Conservation (phyloP, 2,113 vertebrate genomes). For the Corythornis cristatus region DNA sequence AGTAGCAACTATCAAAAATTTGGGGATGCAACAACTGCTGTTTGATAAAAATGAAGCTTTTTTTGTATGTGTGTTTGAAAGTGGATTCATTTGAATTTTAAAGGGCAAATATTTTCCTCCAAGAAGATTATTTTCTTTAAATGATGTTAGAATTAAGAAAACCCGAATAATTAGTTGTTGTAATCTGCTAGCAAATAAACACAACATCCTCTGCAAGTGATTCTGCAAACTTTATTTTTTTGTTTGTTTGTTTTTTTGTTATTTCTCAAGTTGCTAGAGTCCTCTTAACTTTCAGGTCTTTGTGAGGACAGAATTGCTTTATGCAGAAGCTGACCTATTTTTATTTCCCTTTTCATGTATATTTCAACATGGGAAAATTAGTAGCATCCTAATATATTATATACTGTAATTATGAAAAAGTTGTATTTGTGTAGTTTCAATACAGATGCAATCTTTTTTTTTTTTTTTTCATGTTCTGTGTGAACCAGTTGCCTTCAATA, state of each 20-base stretch:
- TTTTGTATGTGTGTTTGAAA: not conserved
- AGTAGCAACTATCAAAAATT: not conserved
- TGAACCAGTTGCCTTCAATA: slow-evolving; percentile 51
- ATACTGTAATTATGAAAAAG: slow-evolving; percentile 5
- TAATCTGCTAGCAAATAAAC: not conserved
- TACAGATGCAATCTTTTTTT: slow-evolving; percentile 40
- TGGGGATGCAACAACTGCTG: not conserved
- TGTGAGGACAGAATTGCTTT: not conserved
- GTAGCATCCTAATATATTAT: not conserved
- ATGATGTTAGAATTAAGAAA: not conserved
- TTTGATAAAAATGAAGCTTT: not conserved
- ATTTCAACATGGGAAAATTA: slow-evolving; percentile 16
- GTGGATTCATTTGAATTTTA: not conserved
- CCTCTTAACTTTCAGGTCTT: slow-evolving; percentile 25
- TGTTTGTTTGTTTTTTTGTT: not conserved
- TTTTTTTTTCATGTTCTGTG: not conserved
- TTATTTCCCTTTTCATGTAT: slow-evolving; percentile 24
- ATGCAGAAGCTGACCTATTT: slow-evolving; percentile 16
- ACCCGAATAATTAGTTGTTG: not conserved
- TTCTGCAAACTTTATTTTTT: not conserved
- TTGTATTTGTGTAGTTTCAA: slow-evolving; percentile 60
- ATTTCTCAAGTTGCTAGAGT: not conserved
- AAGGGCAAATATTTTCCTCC: not conserved
- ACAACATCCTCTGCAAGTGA: not conserved
- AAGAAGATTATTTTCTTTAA: not conserved